Evolutionary conservation across 2,113 vertebrate genomes (phyloP).

Genomic region (Myocastor coypus): DNA sequence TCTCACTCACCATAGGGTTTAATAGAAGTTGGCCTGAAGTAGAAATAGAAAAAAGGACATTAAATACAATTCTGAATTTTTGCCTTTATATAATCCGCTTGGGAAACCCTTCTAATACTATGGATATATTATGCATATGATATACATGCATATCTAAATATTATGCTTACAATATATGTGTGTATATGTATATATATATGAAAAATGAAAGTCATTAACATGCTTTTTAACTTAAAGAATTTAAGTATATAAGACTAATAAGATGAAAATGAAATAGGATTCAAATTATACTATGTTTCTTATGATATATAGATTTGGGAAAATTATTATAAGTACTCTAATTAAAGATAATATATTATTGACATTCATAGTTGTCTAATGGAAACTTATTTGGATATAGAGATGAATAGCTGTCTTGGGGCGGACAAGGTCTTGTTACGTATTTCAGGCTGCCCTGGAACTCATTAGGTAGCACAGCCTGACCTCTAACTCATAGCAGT

Average conservation of each 20-base stretch:
- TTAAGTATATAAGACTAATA: not conserved
- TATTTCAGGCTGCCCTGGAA: not conserved
- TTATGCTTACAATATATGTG: not conserved
- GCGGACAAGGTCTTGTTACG: not conserved
- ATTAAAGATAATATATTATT: not conserved
- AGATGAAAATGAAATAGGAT: not conserved
- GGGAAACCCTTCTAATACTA: not conserved
- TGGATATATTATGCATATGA: not conserved
- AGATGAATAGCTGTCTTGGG: not conserved
- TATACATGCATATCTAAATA: not conserved
- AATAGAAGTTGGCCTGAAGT: constrained; percentile 22
- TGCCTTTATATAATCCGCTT: not conserved
- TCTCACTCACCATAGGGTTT: not conserved
- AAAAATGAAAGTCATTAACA: not conserved
- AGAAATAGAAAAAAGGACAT: constrained; percentile 26
- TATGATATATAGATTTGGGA: not conserved
- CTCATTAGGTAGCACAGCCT: not conserved
- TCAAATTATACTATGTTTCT: not conserved
- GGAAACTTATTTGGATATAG: not conserved
- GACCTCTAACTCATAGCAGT: not conserved
- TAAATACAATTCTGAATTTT: constrained; percentile 28
- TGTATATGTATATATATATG: not conserved
- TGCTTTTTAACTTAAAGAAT: not conserved
- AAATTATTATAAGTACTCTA: not conserved
- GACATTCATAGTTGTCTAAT: constrained; percentile 20